Base-by-base conservation (phyloP, 2,888 invertebrate species). In the Drosophila siamana region DNA sequence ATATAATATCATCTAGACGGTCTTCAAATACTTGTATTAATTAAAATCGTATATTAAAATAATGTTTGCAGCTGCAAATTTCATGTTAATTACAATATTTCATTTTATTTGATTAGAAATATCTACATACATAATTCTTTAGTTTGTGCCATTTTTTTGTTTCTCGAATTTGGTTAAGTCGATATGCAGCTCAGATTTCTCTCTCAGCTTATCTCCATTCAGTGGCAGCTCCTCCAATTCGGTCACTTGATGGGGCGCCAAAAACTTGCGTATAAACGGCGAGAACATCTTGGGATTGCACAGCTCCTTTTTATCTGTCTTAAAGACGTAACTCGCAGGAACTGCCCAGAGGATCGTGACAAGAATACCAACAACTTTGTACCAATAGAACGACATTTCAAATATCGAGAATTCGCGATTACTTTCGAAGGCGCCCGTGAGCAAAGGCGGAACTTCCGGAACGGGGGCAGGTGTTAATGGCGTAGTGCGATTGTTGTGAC, bases 311-410 rank as follows among this genome's bases (percentile, higher is more conserved):
- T 86, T 66, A 22, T 89, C 77, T 1, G 70, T 67, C 3, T 93
- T 92, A 6, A 93, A 93, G 4, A 94, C 50, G 66, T 93, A 93
- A 74, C 94, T 94, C 66, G 94, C 92, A 1, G 93, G 84, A 19
- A 94, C 83, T 0, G 94, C 94, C 16, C 94, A 89, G 0, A 93
- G 70, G 54, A 94, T 91, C 0, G 93, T 93, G 0, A 93, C 85
- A 0, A 92, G 6, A 22, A 92, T 92, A 0, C 94, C 95, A 5
- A 94, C 80, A 0, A 93, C 73, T n/a, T 93, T 93, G 85, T 94
- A 95, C 92, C 94, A 94, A 88, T 94, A 93, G 86, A 94, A 94
- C 0, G 94, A 94, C 40, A 95, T 89, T 13, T 93, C 92, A 82
- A 93, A 95, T 11, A 95, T 79, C 1, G 92, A 89, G 63, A 93